Conservation (phyloP, 2,113 vertebrate species). For the Rhagologus leucostigma region DNA sequence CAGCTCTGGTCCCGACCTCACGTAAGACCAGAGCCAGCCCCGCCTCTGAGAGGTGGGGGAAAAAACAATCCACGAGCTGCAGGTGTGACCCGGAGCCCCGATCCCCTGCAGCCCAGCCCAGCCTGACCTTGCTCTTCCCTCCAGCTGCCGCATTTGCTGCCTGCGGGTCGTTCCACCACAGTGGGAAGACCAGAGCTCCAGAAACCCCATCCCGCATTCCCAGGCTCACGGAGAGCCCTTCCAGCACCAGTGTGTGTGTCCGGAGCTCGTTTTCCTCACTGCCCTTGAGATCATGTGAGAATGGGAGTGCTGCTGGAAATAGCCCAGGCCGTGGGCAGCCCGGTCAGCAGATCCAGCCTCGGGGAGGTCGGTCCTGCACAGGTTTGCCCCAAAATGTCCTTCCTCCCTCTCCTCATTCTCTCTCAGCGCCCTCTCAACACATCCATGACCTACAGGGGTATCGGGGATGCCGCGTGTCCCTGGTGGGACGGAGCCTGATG, state of each 20-base stretch:
- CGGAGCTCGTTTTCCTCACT: neutral
- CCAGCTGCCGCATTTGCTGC: neutral
- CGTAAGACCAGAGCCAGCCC: neutral
- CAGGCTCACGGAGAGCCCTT: neutral
- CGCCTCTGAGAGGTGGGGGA: neutral
- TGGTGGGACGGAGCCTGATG: neutral
- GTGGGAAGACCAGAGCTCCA: neutral
- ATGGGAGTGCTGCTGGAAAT: neutral
- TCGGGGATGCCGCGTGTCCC: neutral
- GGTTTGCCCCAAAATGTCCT: neutral
- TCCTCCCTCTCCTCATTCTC: neutral
- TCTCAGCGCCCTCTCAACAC: rapidly evolving
- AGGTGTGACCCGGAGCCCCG: neutral
- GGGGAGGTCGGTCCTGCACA: neutral
- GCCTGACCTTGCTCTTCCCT: neutral
- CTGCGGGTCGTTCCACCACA: neutral
- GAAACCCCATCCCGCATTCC: neutral
- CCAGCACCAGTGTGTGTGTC: neutral
- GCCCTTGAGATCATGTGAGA: slow-evolving; percentile 15
- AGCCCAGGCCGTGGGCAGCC: neutral
- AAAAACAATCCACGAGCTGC: neutral
- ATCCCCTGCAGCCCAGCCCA: neutral
- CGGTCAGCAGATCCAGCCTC: neutral
- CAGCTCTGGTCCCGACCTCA: neutral
- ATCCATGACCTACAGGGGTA: neutral